Conservation (phyloP, 2,888 invertebrate genomes). For the Barypeithes pellucidus region DNA sequence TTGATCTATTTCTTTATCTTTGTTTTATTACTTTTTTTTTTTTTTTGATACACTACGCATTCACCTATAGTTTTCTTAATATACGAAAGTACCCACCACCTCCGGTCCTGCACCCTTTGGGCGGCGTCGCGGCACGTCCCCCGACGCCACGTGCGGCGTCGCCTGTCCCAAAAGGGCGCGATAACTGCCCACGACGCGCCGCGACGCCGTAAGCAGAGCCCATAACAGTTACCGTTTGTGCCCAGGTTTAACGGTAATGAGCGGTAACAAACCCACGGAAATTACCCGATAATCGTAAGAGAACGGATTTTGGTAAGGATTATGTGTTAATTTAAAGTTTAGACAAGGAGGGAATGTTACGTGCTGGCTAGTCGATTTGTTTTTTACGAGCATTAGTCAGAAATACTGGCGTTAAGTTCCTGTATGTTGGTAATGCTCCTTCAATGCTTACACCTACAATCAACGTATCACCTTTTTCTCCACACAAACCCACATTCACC, state of each 20-base stretch:
- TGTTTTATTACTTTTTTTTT: no score
- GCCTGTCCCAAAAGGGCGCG: slow-evolving; percentile 51
- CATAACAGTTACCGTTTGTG: slow-evolving; percentile 54
- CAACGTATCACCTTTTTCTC: no score
- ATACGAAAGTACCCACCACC: background rate
- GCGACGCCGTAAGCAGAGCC: slow-evolving; percentile 46
- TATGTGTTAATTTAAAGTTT: slow-evolving; percentile 6
- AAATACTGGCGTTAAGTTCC: no score
- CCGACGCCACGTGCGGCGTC: slow-evolving; percentile 50
- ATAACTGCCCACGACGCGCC: slow-evolving; percentile 53
- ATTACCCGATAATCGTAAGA: slow-evolving; percentile 47
- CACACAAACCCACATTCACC: no score
- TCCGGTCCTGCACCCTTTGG: slow-evolving; percentile 41
- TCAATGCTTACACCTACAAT: no score
- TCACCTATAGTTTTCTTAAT: no score
- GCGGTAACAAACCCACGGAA: slow-evolving; percentile 42
- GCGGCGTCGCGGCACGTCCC: slow-evolving; percentile 49
- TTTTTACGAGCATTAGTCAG: no score
- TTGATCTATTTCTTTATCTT: no score
- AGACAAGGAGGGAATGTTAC: no score
- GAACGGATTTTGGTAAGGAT: slow-evolving; percentile 32
- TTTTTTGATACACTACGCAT: no score
- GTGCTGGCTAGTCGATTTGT: no score
- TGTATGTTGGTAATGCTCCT: no score
- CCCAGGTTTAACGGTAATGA: slow-evolving; percentile 53